A percentile compares a stretch with the other conserved stretches of the same genome.
Conservation (phyloP, 1,140 invertebrate genomes). For the Scaptomyza graminum region DNA sequence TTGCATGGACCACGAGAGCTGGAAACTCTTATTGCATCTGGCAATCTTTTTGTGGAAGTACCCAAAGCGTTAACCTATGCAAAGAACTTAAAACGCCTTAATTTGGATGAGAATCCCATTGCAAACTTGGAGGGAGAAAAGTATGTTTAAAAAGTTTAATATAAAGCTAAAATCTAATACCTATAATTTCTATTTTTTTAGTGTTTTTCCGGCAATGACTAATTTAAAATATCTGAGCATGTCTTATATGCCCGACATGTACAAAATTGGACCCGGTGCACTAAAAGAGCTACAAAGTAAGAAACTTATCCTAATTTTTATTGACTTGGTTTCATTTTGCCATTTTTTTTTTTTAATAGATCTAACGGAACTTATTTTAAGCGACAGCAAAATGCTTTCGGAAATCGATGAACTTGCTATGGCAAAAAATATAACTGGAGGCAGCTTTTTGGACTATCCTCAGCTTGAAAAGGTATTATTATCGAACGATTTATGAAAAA, state of each 20-base stretch:
- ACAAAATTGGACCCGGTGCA: constrained; percentile 85
- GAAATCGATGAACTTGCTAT: constrained; percentile 86
- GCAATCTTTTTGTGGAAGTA: constrained; percentile 87
- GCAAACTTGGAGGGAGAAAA: constrained; percentile 83
- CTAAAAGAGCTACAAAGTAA: constrained; percentile 72
- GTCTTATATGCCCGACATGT: constrained; percentile 86
- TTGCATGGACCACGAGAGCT: constrained; percentile 88
- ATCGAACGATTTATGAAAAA: too few species aligned
- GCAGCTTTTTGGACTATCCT: constrained; percentile 59
- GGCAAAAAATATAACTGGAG: constrained; percentile 73
- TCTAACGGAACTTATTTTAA: constrained; percentile 61
- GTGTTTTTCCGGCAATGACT: constrained; percentile 86
- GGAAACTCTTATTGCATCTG: constrained; percentile 87
- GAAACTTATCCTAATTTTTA: neutral
- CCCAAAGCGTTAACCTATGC: constrained; percentile 87
- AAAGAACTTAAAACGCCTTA: constrained; percentile 86
- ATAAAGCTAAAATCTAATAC: neutral
- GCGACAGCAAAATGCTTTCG: constrained; percentile 86
- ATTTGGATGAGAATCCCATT: constrained; percentile 89
- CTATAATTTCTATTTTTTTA: constrained; percentile 71
- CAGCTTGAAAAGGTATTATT: constrained; percentile 67
- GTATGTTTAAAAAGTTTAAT: constrained; percentile 52
- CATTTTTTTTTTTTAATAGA: constrained; percentile 44
- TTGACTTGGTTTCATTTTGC: neutral
- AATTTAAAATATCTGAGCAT: constrained; percentile 87